These are phyloP conservation scores for Amphilophus citrinellus DNA, from an alignment of 2,113 vertebrate species.

Conservation along the genomic window DNA sequence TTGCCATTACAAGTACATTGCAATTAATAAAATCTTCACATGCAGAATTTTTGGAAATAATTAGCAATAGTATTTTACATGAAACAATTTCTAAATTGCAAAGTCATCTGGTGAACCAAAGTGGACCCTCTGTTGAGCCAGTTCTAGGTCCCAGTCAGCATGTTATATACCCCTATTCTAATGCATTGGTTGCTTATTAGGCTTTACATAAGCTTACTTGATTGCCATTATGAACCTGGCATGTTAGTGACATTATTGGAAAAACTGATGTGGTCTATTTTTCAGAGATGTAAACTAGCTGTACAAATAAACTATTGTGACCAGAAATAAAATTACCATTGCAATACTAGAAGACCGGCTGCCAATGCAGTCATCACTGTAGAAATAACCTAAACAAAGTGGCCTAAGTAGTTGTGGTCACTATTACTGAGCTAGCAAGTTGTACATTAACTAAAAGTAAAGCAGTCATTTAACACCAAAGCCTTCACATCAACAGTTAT, in stretches of 20 bases:
- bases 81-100: neutral
- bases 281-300: neutral
- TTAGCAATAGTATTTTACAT: neutral
- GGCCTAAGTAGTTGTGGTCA: neutral
- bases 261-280: neutral
- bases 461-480: neutral
- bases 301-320: neutral
- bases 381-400: neutral
- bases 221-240: neutral
- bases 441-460: neutral
- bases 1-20: neutral
- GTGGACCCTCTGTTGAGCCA: neutral
- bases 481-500: neutral
- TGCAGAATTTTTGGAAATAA: neutral
- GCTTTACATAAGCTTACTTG: neutral
- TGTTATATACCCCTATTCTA: neutral
- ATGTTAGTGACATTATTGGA: neutral
- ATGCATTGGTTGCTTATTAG: neutral
- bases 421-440: neutral
- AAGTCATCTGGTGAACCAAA: neutral
- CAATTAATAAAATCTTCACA: neutral
- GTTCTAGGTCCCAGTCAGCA: neutral
- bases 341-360: neutral
- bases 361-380: neutral
- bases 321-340: neutral